These are phyloP conservation scores for Sminthurides bifidus DNA, from an alignment of 1,140 invertebrate genomes.

Conservation along the genomic window DNA sequence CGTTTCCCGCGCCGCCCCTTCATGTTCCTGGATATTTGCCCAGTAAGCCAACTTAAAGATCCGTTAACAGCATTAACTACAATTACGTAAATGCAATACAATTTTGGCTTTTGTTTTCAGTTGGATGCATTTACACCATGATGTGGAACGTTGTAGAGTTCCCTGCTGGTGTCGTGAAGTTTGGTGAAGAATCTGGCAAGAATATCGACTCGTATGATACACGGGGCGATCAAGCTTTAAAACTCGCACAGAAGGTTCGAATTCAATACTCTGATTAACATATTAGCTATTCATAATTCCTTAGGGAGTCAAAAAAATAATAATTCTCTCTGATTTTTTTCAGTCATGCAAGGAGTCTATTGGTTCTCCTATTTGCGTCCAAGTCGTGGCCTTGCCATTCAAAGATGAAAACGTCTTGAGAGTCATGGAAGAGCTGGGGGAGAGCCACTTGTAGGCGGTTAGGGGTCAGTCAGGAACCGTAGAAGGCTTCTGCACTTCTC, in stretches of 20 bases:
- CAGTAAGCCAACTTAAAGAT: conserved; percentile 11
- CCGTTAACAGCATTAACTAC: background rate
- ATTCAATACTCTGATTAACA: background rate
- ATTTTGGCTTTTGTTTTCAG: conserved; percentile 4
- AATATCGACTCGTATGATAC: conserved; percentile 21
- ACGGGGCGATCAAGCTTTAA: conserved; percentile 27
- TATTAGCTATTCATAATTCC: background rate
- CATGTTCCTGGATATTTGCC: conserved; percentile 24
- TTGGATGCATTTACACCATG: conserved; percentile 18
- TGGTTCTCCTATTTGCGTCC: conserved; percentile 37
- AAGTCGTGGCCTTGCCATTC: conserved; percentile 36
- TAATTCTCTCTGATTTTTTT: background rate
- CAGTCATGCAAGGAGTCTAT: conserved; percentile 19
- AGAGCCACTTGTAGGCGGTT: too few species aligned
- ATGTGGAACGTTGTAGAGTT: conserved; percentile 27
- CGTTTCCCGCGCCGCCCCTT: conserved; percentile 26
- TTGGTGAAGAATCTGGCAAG: conserved; percentile 25
- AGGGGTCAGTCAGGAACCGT: too few species aligned
- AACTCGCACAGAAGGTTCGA: conserved; percentile 25
- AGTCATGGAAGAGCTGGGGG: conserved; percentile 33
- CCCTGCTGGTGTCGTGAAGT: conserved; percentile 26
- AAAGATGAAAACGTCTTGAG: conserved; percentile 36
- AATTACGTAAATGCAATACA: background rate
- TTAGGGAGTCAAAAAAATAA: background rate
- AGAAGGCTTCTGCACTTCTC: too few species aligned